Conservation (phyloP, 2,888 invertebrate species). For the Sphinx pinastri region DNA sequence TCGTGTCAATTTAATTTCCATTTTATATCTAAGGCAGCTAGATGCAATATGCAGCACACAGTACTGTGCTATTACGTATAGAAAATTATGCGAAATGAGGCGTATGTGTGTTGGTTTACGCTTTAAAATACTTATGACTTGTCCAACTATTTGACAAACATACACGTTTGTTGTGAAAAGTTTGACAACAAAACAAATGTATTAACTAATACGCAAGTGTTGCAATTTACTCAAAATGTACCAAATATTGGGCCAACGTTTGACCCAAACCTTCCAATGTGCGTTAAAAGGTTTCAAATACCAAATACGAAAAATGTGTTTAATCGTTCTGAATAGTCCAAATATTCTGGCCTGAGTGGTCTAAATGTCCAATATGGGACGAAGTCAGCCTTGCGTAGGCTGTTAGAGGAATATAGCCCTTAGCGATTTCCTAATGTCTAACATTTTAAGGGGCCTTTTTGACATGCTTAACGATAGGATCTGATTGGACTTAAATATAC, state of each 20-base stretch:
- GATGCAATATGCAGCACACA: not conserved
- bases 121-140: too few relatives aligned
- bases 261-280: not conserved
- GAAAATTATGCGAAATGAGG: too few relatives aligned
- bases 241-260: not conserved
- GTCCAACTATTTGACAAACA: not conserved
- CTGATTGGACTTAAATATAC: constrained; percentile 5
- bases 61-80: too few relatives aligned
- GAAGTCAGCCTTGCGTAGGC: not conserved
- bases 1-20: not conserved
- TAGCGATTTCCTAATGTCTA: constrained; percentile 25
- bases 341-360: not conserved
- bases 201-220: not conserved
- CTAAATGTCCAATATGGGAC: not conserved
- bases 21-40: not conserved
- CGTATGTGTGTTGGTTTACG: too few relatives aligned
- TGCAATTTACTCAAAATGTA: not conserved
- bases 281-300: not conserved
- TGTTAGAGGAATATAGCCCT: constrained; percentile 1
- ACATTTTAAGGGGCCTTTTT: constrained; percentile 25
- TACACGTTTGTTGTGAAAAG: not conserved
- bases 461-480: constrained; percentile 15
- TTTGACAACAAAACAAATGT: not conserved
- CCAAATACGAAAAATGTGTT: not conserved
- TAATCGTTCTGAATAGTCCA: not conserved